Evolutionary conservation across 2,113 vertebrate genomes (phyloP), one percentile per base, ranked within the genome.

Genomic region (Pipra filicauda): DNA sequence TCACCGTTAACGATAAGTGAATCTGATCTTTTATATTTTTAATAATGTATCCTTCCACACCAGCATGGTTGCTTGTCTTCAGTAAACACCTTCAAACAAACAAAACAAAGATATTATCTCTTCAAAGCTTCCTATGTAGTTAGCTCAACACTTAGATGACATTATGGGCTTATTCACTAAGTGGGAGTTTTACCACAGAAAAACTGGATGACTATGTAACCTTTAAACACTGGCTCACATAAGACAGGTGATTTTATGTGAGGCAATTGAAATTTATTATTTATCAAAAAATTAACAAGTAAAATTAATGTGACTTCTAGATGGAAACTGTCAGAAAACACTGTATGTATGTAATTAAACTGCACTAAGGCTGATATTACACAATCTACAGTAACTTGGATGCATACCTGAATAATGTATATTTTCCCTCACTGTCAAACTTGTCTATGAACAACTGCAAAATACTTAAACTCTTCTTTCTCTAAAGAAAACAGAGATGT

Each of bases 11-110:
- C 1, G 98, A 97, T 30, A 97, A 80, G 69, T 99, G 98, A 67
- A 99, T 98, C 93, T 99, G 98, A 96, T 98, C 99, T 97, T 98
- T 99, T 91, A 99, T 99, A 92, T 99, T 99, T 88, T 99, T 99
- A 91, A 99, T 98, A 81, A 99, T 96, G 70, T 98, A 98, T 87
- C 99, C 98, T 94, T 99, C 98, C 65, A 99, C 98, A 43, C 99
- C 99, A 66, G 98, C 97, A 82, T 99, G 99, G 85, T 98, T 98
- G 93, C 98, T 99, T 93, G 98, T 99, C 98, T 98, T 99, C 96
- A 99, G 92, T 92, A 99, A 98, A 95, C 98, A 99, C 97, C 99
- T 99, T 88, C 46, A 96, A 98, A 96, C 31, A 75, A 97, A 95
- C 46, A 90, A 86, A 43, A 64, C 12, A 37, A 31, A 70, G 9